A percentile compares a stretch with the other conserved stretches of the same genome.
These are phyloP conservation scores for Torymus aiolomorphi DNA, from an alignment of 2,888 invertebrate species.

Conservation along the genomic window DNA sequence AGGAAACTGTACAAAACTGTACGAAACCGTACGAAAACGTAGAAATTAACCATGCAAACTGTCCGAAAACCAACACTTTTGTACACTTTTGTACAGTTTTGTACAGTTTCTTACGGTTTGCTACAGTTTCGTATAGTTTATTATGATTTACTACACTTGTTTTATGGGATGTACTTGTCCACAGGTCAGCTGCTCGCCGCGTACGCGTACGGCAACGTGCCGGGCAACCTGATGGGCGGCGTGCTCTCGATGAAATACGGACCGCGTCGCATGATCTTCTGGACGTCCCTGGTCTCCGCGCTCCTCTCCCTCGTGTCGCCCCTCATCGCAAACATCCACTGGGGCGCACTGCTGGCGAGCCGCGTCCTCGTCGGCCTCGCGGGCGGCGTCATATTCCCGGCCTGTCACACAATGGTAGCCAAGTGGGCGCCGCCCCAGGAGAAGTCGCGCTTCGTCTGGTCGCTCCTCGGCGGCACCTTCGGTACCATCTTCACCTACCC, in stretches of 20 bases:
- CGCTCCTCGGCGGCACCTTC: constrained; percentile 85
- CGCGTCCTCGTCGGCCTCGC: constrained; percentile 68
- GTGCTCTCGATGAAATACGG: constrained; percentile 66
- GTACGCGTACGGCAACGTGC: constrained; percentile 69
- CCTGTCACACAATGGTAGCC: constrained; percentile 82
- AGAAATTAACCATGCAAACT: too few relatives aligned
- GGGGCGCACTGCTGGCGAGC: constrained; percentile 61
- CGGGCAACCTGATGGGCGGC: constrained; percentile 70
- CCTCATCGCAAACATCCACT: constrained; percentile 66
- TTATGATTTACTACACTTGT: too few relatives aligned
- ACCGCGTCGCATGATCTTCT: constrained; percentile 65
- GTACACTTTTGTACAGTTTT: too few relatives aligned
- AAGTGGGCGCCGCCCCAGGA: constrained; percentile 86
- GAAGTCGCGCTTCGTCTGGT: constrained; percentile 84
- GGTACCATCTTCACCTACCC: constrained; percentile 85
- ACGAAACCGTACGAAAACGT: too few relatives aligned
- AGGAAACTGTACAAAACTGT: too few relatives aligned
- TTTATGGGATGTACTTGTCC: too few relatives aligned
- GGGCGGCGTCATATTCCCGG: constrained; percentile 81
- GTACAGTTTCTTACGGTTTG: too few relatives aligned
- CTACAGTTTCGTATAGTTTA: too few relatives aligned
- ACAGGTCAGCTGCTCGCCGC: constrained; percentile 68
- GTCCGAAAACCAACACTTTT: too few relatives aligned
- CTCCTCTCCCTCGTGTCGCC: constrained; percentile 64
- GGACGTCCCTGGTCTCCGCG: constrained; percentile 67